Evolutionary conservation across 2,797 vertebrate genomes (phyloP).

Genomic region (Gila robusta): DNA sequence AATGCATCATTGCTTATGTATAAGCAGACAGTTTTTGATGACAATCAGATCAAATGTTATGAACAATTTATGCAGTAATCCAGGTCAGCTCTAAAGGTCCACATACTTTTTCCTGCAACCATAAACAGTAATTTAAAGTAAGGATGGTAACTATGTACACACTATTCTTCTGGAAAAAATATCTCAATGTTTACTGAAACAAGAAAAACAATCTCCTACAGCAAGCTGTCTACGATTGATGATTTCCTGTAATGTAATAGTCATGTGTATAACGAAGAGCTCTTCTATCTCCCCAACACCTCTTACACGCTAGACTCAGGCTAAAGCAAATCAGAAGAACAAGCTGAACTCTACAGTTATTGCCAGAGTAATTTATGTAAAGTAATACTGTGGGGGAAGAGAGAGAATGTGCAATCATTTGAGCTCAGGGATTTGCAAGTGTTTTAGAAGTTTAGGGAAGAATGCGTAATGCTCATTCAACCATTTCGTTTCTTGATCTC

Average conservation of each 20-base stretch:
- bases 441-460: conserved; percentile 57
- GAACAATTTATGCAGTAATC: background rate
- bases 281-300: background rate
- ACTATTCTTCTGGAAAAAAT: background rate
- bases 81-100: background rate
- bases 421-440: conserved; percentile 53
- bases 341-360: conserved; percentile 49
- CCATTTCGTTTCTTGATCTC: conserved; percentile 22
- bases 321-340: conserved; percentile 38
- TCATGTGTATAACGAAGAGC: conserved; percentile 20
- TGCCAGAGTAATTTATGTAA: conserved; percentile 57
- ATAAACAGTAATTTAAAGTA: background rate
- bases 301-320: background rate
- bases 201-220: conserved; percentile 25
- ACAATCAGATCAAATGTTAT: no score
- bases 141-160: background rate
- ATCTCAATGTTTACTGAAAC: background rate
- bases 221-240: conserved; percentile 9
- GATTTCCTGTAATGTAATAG: conserved; percentile 13
- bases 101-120: background rate
- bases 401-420: conserved; percentile 54
- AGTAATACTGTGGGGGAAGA: conserved; percentile 55
- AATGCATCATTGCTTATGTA: background rate
- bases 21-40: background rate
- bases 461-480: conserved; percentile 49